Evolutionary conservation across 2,888 invertebrate species (phyloP).

Genomic region (Xanthia togata): DNA sequence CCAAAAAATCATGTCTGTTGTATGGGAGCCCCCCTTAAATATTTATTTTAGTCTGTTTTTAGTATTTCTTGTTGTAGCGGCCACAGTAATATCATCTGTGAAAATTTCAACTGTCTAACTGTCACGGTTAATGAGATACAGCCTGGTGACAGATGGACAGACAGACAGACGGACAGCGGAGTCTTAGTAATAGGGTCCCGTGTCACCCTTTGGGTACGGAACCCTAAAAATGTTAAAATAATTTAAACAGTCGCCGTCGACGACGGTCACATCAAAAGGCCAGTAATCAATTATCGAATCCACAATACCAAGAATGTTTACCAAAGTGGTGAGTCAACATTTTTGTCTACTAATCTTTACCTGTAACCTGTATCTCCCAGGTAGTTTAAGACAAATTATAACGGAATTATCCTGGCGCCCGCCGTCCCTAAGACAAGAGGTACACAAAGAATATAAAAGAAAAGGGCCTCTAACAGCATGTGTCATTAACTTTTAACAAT

Average conservation of each 20-base stretch:
- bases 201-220: no score
- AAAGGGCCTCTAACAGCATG: conserved; percentile 54
- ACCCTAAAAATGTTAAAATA: conserved; percentile 1
- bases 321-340: conserved; percentile 60
- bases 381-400: conserved; percentile 41
- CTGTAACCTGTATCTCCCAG: conserved; percentile 52
- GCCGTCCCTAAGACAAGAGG: conserved; percentile 48
- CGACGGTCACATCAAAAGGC: conserved; percentile 13
- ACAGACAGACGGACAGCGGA: no score
- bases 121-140: no score
- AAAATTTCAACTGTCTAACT: no score
- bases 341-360: conserved; percentile 56
- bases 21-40: no score
- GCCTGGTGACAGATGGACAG: no score
- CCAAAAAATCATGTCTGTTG: no score
- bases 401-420: conserved; percentile 42
- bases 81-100: no score
- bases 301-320: conserved; percentile 54
- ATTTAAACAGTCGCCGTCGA: background rate
- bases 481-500: conserved; percentile 46
- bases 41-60: no score
- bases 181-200: no score
- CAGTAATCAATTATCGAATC: conserved; percentile 22
- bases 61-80: no score
- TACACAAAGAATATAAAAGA: conserved; percentile 43